phyloP scores from a whole-genome alignment of 2,797 vertebrate genomes.

The Sebastes vulpes region DNA sequence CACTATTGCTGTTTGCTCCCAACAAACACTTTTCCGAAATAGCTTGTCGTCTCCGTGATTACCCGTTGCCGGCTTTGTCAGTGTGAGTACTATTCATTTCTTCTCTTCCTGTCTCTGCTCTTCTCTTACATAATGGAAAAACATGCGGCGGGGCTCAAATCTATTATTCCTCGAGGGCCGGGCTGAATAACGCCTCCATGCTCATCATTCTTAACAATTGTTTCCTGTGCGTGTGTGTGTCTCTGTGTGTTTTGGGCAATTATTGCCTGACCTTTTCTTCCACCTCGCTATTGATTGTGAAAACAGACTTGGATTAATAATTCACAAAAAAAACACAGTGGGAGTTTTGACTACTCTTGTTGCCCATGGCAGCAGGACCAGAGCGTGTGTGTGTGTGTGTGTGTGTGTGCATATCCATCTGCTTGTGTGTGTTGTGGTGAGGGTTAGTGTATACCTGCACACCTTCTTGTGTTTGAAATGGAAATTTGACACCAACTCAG shows the following conservation, averaged over 20 bases:
- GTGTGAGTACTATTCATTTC: conserved; percentile 39
- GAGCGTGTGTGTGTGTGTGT: not conserved
- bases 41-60: conserved; percentile 23
- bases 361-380: conserved; percentile 55
- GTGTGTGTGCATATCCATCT: not conserved
- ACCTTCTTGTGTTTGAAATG: not conserved
- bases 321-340: conserved; percentile 47
- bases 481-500: conserved; percentile 6
- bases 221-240: conserved; percentile 49
- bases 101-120: conserved; percentile 46
- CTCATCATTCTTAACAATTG: conserved; percentile 67
- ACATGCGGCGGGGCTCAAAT: conserved; percentile 57
- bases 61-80: conserved; percentile 4
- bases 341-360: conserved; percentile 61
- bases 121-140: conserved; percentile 57
- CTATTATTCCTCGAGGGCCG: conserved; percentile 60
- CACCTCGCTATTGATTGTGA: conserved; percentile 58
- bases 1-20: conserved; percentile 1
- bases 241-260: conserved; percentile 47
- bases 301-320: conserved; percentile 69
- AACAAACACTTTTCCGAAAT: conserved; percentile 9
- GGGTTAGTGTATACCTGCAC: not conserved
- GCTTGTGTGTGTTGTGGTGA: not conserved
- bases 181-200: conserved; percentile 65
- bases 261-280: conserved; percentile 67